Base-by-base conservation (phyloP, 2,797 vertebrate species). In the Pachyuromys duprasi region DNA sequence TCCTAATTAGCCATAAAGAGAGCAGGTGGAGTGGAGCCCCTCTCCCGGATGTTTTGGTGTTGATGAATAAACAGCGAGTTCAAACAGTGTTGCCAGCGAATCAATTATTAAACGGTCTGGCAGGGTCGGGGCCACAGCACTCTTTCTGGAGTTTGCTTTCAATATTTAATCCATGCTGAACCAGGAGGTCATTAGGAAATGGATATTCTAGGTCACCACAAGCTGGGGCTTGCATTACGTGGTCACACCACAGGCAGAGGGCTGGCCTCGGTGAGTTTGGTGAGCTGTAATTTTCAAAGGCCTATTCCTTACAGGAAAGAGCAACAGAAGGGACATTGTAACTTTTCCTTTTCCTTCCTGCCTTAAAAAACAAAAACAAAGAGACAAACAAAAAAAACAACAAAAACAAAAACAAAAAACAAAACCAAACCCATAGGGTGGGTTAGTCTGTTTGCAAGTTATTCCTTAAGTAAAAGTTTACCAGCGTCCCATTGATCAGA, bases 71-170 rank as follows among this genome's bases (percentile, higher is more conserved):
- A 95, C 83, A 82, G 81, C 4, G 67, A 83, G n/a, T 88, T 88
- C 87, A 95, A 74, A 91, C 28, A 28, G 80, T 0, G 1, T 70
- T 24, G 80, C 3, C 33, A 45, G 81, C 2, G 5, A 26, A 93
- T 97, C 72, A 95, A 97, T 97, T 96, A 97, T 98, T 97, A 75
- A 97, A 42, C 82, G 45, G 94, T 28, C 75, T 33, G 36, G 89
- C 75, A 36, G 86, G 20, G 90, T 93, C 84, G 11, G 94, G 91
- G 20, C 75, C 24, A 11, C 45, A 91, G 74, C 83, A 95, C 86
- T 97, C 96, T 97, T 97, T 98, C 95, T 95, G 96, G 97, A 96
- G 94, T 70, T 87, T 92, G 96, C 93, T 94, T 96, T 98, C 96
- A 97, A 98, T 98, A 97, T 98, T 98, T 97, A 97, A 97, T 97